A percentile compares a stretch with the other conserved stretches of the same genome.
phyloP scores from a whole-genome alignment of 2,797 vertebrate genomes.

The Pagetopsis macropterus region DNA sequence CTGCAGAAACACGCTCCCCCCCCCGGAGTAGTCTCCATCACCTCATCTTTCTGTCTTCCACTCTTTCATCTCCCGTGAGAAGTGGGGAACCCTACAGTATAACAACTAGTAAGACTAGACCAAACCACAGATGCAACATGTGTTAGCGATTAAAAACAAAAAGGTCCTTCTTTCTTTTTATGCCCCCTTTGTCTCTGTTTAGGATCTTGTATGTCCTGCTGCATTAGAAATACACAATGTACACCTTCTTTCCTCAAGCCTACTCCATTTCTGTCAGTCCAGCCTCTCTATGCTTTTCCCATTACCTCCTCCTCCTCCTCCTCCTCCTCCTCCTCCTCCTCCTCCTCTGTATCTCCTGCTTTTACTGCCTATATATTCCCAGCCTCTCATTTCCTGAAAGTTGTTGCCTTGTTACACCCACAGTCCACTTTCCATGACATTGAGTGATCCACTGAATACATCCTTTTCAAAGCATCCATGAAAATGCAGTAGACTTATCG shows the following conservation, averaged over 20 bases:
- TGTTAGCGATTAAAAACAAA: constrained; percentile 35
- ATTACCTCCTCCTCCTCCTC: constrained; percentile 30
- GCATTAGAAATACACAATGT: constrained; percentile 31
- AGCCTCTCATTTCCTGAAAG: constrained; percentile 29
- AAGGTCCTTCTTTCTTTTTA: constrained; percentile 15
- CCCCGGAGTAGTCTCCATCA: constrained; percentile 32
- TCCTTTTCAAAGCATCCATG: constrained; percentile 19
- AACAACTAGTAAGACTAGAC: constrained; percentile 5
- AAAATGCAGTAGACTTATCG: constrained; percentile 16
- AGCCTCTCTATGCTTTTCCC: constrained; percentile 36
- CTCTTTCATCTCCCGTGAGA: constrained; percentile 15
- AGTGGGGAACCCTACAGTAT: constrained; percentile 6
- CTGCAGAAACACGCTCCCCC: constrained; percentile 36
- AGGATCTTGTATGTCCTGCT: constrained; percentile 21
- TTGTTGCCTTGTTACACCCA: constrained; percentile 33
- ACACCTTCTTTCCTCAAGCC: constrained; percentile 15
- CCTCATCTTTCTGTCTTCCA: constrained; percentile 27
- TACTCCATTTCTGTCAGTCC: constrained; percentile 18
- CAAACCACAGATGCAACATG: constrained; percentile 14
- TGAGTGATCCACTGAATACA: constrained; percentile 32
- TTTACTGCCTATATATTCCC: constrained; percentile 16
- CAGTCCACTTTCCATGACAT: constrained; percentile 43
- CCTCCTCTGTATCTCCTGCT: constrained; percentile 22
- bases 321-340: neutral
- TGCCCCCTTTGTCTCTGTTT: constrained; percentile 3